Evolutionary conservation across 2,113 vertebrate species (phyloP).

Genomic region (Cromileptes altivelis): DNA sequence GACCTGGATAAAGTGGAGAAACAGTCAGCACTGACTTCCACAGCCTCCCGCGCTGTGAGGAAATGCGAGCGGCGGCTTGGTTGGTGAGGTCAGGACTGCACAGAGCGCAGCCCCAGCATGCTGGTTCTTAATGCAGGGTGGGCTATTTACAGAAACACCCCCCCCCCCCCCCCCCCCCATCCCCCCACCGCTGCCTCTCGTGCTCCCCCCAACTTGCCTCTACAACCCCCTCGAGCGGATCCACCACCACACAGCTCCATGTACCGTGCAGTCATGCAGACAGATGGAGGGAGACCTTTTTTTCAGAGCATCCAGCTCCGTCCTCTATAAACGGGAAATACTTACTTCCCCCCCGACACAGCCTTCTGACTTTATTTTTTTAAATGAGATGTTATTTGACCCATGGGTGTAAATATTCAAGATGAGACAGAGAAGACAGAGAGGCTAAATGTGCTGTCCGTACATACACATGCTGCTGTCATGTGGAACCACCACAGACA

Average conservation of each 20-base stretch:
- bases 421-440: conserved; percentile 17
- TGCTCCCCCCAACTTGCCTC: conserved; percentile 21
- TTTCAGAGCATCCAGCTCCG: conserved; percentile 42
- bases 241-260: conserved; percentile 61
- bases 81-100: conserved; percentile 69
- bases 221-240: conserved; percentile 63
- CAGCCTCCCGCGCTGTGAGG: conserved; percentile 41
- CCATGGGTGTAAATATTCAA: conserved; percentile 10
- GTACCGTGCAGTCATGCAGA: conserved; percentile 64
- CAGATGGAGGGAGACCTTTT: conserved; percentile 69
- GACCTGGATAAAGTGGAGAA: conserved; percentile 73
- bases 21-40: conserved; percentile 53
- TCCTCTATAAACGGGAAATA: conserved; percentile 35
- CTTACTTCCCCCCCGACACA: not conserved
- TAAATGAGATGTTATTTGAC: conserved; percentile 56
- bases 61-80: conserved; percentile 65
- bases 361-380: conserved; percentile 36
- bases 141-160: conserved; percentile 76
- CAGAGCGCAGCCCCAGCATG: conserved; percentile 53
- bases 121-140: conserved; percentile 65
- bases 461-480: conserved; percentile 53
- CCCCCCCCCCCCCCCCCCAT: not conserved
- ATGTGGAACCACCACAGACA: conserved; percentile 38
- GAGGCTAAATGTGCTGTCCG: conserved; percentile 54
- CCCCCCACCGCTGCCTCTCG: not conserved